Base-by-base conservation (phyloP, 2,797 vertebrate species). In the Artibeus lituratus region DNA sequence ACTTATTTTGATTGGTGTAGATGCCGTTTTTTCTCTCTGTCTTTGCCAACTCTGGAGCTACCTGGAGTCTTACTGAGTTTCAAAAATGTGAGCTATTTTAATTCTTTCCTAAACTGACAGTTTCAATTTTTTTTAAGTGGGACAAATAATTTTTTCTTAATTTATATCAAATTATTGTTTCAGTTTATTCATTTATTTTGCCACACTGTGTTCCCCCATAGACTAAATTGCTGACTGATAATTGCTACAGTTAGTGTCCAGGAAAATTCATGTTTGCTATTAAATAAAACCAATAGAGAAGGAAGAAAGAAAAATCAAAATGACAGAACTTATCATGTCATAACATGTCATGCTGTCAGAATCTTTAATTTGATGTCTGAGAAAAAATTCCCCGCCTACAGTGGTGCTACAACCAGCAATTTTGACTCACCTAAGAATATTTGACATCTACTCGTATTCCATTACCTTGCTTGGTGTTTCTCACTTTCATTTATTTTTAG, bases 261-360 rank as follows among this genome's bases (percentile, higher is more conserved):
- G 47, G 16, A 83, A 96, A 97, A 93, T 5, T 91, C 59, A 83
- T 89, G 35, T 78, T 95, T 84, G 84, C 86, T 73, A 62, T 39
- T 94, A 96, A 97, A 96, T 91, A 90, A 97, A 96, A 96, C 39
- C 4, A 5, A 95, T 91, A 89, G 42, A 93, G 47, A 87, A 88
- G 62, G 35, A 76, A 95, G 87, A 96, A 81, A 93, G 84, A 55
- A 96, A 91, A 92, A 92, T 95, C 47, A 96, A 78, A 92, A 93
- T 95, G 96, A 97, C 96, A 97, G 87, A 93, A 76, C 35, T 81
- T 62, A 89, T 98, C 84, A 83, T 87, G 65, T 91, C 84, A 81
- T 85, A 96, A 96, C 37, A 91, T 59, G 91, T 82, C 96, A 96
- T 49, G 19, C 95, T 97, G 89, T 96, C 97, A 98, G 90, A 95